A percentile compares a stretch with the other conserved stretches of the same genome.
Evolutionary conservation across 64 coral and sea anemone genomes (phyloP).

Genomic region (Montipora efflorescens): DNA sequence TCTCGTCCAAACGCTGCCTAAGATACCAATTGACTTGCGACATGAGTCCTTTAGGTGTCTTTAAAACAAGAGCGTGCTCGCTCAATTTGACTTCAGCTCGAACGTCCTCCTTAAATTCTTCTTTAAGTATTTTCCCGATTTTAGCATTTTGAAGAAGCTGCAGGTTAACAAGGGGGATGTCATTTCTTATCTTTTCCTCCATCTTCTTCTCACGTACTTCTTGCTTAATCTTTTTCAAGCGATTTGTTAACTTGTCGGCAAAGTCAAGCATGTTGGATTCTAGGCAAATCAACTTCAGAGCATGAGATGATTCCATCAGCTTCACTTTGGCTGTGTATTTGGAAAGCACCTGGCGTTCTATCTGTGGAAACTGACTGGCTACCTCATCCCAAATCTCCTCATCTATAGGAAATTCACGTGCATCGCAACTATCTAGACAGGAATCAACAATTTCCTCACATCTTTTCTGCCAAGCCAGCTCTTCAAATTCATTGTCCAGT

Average conservation of each 20-base stretch:
- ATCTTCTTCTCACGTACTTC: slow-evolving; percentile 32
- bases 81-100: background rate
- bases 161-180: slow-evolving; percentile 8
- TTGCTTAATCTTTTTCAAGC: background rate
- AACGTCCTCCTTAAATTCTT: slow-evolving; percentile 7
- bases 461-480: background rate
- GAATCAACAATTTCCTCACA: background rate
- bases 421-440: background rate
- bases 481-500: background rate
- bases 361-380: background rate
- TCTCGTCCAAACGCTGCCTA: slow-evolving; percentile 22
- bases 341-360: background rate
- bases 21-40: background rate
- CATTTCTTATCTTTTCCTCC: background rate
- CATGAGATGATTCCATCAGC: background rate
- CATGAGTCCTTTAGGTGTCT: slow-evolving; percentile 35
- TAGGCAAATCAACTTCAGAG: slow-evolving; percentile 7
- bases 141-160: background rate
- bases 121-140: slow-evolving; percentile 26
- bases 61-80: background rate
- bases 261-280: slow-evolving; percentile 21
- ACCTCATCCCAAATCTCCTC: slow-evolving; percentile 33
- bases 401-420: slow-evolving; percentile 10
- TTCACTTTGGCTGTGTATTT: slow-evolving; percentile 39
- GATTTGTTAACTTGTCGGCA: background rate